phyloP scores from a whole-genome alignment of 2,888 invertebrate species.

The Microctonus aethiopoides region DNA sequence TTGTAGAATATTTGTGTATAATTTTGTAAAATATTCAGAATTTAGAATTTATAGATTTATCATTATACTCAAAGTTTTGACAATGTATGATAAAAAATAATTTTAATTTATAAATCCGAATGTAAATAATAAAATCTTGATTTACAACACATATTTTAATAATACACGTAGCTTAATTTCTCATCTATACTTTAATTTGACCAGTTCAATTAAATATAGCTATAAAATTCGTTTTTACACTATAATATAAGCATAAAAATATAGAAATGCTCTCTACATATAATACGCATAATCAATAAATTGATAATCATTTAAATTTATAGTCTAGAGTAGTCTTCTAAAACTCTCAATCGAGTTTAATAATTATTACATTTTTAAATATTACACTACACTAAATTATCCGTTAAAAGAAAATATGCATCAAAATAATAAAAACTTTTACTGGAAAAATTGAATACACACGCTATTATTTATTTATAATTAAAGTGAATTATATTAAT shows the following conservation, averaged over 20 bases:
- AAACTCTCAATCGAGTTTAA: not conserved
- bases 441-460: not conserved
- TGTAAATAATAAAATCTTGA: not conserved
- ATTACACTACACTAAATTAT: not conserved
- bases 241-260: constrained; percentile 9
- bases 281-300: not conserved
- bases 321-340: not conserved
- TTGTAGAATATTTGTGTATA: too few species aligned
- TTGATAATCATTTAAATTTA: not conserved
- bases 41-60: not conserved
- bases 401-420: not conserved
- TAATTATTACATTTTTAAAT: too few species aligned
- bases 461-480: not conserved
- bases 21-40: too few species aligned
- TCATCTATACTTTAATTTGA: not conserved
- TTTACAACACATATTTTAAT: not conserved
- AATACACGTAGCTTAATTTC: not conserved
- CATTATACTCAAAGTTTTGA: not conserved
- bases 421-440: not conserved
- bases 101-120: not conserved
- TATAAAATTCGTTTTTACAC: constrained; percentile 10
- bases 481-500: not conserved
- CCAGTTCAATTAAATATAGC: not conserved
- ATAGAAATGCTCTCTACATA: constrained; percentile 1
- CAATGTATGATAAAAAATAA: too few species aligned